Evolutionary conservation across 2,797 vertebrate species (phyloP), one percentile per base, ranked within the genome.

Genomic region (Champsocephalus esox): DNA sequence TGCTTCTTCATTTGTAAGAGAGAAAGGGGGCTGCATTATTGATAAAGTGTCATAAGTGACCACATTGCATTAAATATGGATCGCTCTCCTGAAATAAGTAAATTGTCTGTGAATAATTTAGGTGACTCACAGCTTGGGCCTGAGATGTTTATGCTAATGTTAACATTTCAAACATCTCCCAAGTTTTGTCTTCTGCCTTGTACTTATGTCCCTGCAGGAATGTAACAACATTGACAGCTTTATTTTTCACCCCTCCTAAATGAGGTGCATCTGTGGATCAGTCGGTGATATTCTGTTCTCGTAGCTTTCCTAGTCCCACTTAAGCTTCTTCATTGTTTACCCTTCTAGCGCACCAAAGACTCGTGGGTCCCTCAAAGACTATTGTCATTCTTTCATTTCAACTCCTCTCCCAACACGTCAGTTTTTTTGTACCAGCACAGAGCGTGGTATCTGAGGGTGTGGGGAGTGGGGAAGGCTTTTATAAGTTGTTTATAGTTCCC

Each of bases 41-140:
- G 86, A 95, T 89, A 60, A 60, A 13, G 81, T 83, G 87, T 90
- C 88, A 85, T 85, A 88, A 93, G 90, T 91, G 92, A 92, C 92
- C 92, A 78, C 77, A 64, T 70, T 21, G 78, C 92, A 93, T 94
- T 92, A 94, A 94, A 94, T 89, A 94, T 93, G 78, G 72, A 93
- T 92, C 5, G 46, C 76, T 60, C 82, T 88, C 88, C 89, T 89
- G 87, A 91, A 92, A 93, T 91, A 87, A 93, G 92, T 93, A 90
- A 93, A 93, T 90, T 87, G 89, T 83, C 65, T 62, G 83, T 94
- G 87, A 94, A 94, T 93, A 90, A 94, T 94, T 92, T 67, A 93
- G 76, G 41, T 4, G 73, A 49, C 70, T 85, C 84, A 12, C 83
- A 85, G 89, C 82, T 77, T 60, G 75, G 57, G 70, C 46, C 66